Evolutionary conservation across 2,888 invertebrate genomes (phyloP).

Genomic region (Tyria jacobaeae): DNA sequence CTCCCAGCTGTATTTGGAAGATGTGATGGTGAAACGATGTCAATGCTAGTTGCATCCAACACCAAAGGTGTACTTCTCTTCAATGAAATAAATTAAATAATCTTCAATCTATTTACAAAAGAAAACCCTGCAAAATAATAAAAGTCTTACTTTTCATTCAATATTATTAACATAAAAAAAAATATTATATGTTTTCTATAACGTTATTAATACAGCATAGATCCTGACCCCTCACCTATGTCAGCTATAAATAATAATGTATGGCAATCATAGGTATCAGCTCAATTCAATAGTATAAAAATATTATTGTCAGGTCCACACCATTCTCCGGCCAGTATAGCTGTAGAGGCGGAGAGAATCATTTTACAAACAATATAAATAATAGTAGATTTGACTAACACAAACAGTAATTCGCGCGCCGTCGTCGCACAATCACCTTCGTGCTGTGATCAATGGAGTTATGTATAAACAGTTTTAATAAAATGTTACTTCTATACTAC

Average conservation of each 20-base stretch:
- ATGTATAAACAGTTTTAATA: slow-evolving; percentile 43
- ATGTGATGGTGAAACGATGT: too few species aligned
- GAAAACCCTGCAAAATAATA: too few species aligned
- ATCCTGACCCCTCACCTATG: background rate
- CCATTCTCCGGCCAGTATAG: slow-evolving; percentile 55
- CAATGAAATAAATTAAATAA: too few species aligned
- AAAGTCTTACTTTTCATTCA: background rate
- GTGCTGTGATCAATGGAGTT: slow-evolving; percentile 45
- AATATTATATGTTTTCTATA: background rate
- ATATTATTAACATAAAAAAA: background rate
- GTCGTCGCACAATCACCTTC: slow-evolving; percentile 60
- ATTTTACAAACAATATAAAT: slow-evolving; percentile 85
- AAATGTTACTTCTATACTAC: slow-evolving; percentile 48
- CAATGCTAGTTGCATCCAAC: too few species aligned
- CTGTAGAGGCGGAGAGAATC: slow-evolving; percentile 68
- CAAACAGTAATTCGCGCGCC: slow-evolving; percentile 74
- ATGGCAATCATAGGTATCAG: background rate
- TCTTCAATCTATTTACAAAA: too few species aligned
- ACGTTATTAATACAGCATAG: background rate
- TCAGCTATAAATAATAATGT: background rate
- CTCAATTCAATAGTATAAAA: background rate
- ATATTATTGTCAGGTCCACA: slow-evolving; percentile 55
- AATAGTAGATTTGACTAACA: slow-evolving; percentile 72
- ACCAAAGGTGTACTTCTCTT: too few species aligned
- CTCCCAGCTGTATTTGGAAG: too few species aligned